A percentile compares a stretch with the other conserved stretches of the same genome.
Conservation (phyloP, 2,888 invertebrate genomes). For the Orthonevra nobilis region DNA sequence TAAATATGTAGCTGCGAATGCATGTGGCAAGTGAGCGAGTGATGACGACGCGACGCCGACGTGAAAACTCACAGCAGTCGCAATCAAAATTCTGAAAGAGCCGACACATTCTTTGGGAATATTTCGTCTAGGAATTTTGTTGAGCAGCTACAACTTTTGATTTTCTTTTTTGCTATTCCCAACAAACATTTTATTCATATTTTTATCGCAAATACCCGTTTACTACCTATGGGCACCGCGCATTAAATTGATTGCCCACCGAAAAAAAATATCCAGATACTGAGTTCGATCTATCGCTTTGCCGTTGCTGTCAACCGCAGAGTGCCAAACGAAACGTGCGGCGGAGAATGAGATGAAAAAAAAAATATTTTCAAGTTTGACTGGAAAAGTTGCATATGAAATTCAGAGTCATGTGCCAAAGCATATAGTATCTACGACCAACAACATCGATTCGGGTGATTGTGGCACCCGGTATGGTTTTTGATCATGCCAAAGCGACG, state of each 20-base stretch:
- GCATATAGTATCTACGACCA: too few relatives aligned
- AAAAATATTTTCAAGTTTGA: conserved; percentile 16
- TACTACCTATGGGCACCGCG: conserved; percentile 22
- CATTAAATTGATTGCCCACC: conserved; percentile 25
- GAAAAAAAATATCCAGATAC: conserved; percentile 25
- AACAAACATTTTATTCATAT: conserved; percentile 52
- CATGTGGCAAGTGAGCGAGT: too few relatives aligned
- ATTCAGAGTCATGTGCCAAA: conserved; percentile 32
- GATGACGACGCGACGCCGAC: conserved; percentile 36
- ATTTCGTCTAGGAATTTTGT: conserved; percentile 61
- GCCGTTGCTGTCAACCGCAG: neutral
- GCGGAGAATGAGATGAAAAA: neutral
- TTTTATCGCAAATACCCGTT: conserved; percentile 51
- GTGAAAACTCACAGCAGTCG: conserved; percentile 35
- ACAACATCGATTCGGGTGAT: conserved; percentile 15
- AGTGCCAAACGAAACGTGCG: neutral
- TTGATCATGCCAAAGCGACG: conserved; percentile 56
- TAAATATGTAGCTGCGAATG: conserved; percentile 32
- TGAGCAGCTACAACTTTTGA: conserved; percentile 1
- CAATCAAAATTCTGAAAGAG: conserved; percentile 62
- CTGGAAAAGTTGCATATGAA: conserved; percentile 51
- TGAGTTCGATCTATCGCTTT: conserved; percentile 11
- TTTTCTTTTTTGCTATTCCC: neutral
- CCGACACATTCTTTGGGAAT: conserved; percentile 65
- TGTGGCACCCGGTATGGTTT: conserved; percentile 10